These are phyloP conservation scores for Euproctis similis DNA, from an alignment of 2,888 invertebrate species.

Conservation along the genomic window DNA sequence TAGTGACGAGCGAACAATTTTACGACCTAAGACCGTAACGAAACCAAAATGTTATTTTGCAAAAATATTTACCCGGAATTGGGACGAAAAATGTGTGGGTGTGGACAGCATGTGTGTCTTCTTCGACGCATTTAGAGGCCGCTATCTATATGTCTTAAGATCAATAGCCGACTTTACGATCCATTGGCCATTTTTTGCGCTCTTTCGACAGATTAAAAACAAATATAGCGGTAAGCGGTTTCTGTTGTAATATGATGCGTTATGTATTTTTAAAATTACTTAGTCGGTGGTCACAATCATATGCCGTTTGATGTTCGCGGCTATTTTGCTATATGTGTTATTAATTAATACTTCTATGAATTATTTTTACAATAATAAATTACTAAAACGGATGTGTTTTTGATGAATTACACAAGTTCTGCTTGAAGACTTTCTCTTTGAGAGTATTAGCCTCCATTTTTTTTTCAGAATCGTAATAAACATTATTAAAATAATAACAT, in stretches of 20 bases:
- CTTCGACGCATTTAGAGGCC: conserved; percentile 10
- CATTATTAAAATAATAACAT: no score
- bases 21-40: no score
- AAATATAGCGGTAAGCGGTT: conserved; percentile 37
- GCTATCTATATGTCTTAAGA: conserved; percentile 4
- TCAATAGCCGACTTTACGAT: conserved; percentile 2
- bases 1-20: no score
- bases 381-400: no score
- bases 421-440: no score
- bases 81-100: conserved; percentile 13
- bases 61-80: conserved; percentile 33
- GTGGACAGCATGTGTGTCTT: conserved; percentile 30
- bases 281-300: conserved; percentile 38
- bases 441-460: no score
- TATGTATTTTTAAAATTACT: conserved; percentile 33
- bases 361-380: no score
- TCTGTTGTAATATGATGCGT: conserved; percentile 43
- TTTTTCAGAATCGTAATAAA: no score
- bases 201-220: conserved; percentile 36
- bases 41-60: conserved; percentile 36
- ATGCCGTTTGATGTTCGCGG: not conserved
- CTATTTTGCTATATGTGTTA: no score
- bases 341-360: no score
- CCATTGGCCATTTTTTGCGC: conserved; percentile 19
- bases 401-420: no score